Percentiles rank a stretch among this genome's conserved stretches.
Conservation (phyloP, 2,113 vertebrate species). For the Phocoena phocoena region DNA sequence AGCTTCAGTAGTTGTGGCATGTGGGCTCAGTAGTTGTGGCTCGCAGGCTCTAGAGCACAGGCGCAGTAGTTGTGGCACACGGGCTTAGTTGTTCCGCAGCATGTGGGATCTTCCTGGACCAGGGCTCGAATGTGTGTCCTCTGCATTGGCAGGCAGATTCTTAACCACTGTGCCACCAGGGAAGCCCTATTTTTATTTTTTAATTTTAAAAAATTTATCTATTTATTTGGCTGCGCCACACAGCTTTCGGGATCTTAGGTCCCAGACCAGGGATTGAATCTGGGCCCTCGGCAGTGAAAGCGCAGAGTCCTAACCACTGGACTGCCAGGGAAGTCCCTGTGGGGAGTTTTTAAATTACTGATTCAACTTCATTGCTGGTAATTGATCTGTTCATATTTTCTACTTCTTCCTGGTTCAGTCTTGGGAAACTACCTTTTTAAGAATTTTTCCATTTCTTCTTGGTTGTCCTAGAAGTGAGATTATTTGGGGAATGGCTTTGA, state of each 20-base stretch:
- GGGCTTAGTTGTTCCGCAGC: too few relatives aligned
- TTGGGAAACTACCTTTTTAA: not conserved
- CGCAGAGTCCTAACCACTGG: not conserved
- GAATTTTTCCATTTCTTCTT: not conserved
- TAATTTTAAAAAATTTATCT: not conserved
- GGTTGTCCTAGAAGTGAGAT: not conserved
- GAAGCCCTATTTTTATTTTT: too few relatives aligned
- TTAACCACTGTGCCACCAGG: too few relatives aligned
- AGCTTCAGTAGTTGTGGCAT: too few relatives aligned
- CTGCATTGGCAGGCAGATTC: too few relatives aligned
- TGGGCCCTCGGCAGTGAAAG: not conserved
- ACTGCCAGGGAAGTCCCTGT: not conserved
- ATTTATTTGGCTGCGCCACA: not conserved
- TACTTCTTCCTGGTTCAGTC: not conserved
- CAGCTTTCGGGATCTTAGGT: not conserved
- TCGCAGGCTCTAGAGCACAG: too few relatives aligned
- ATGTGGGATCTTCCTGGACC: too few relatives aligned
- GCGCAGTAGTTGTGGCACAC: too few relatives aligned
- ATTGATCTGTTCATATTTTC: not conserved
- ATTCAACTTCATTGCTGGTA: not conserved
- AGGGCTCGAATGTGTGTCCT: too few relatives aligned
- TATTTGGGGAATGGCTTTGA: conserved; percentile 44
- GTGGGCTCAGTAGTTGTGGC: too few relatives aligned
- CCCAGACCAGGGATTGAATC: not conserved
- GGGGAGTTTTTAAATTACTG: not conserved